Base-by-base conservation (phyloP, 2,888 invertebrate species). In the Nomada fabriciana region DNA sequence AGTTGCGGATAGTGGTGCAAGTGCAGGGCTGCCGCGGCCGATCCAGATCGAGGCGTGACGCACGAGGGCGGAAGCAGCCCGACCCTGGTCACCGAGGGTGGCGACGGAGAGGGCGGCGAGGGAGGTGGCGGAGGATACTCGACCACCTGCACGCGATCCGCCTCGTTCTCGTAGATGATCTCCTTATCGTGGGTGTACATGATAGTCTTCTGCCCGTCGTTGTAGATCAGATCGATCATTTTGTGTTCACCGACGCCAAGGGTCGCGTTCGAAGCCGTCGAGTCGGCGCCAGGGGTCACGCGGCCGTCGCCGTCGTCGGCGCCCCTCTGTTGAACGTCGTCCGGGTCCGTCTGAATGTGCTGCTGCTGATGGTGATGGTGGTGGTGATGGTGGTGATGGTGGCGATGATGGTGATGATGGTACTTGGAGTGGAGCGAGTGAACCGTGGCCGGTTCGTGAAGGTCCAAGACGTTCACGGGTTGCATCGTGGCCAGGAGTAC, bases 161-260 rank as follows among this genome's bases (percentile, higher is more conserved):
- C 96, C 85, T 96, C 96, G 92, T 96, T 96, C 94, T 97, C 97
- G 94, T 97, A 97, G 61, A 97, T 96, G 63, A 97, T 96, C 93
- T 97, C 97, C 91, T 97, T 97, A 92, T 97, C 97, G 77, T 96
- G 96, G 15, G 97, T 97, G 90, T 97, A 97, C 93, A 97, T 97
- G 80, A 97, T 97, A 2, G 97, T 97, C 93, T 97, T 97, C 92
- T 97, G 97, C 64, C 97, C 97, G 91, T 97, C 97, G 92, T 97
- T 97, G 94, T 97, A 97, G 90, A 97, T 97, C 90, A 97, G 94
- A 94, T 97, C 97, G 93, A 97, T 97, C 88, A 97, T 96, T 91
- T 96, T 96, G 93, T 96, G 96, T 90, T 96, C 96, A 47, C 94
- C 94, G 88, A 95, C 96, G 61, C 93, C 94, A 91, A 95, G 90